phyloP scores from a whole-genome alignment of 1,140 invertebrate species.

The Adelges cooleyi region DNA sequence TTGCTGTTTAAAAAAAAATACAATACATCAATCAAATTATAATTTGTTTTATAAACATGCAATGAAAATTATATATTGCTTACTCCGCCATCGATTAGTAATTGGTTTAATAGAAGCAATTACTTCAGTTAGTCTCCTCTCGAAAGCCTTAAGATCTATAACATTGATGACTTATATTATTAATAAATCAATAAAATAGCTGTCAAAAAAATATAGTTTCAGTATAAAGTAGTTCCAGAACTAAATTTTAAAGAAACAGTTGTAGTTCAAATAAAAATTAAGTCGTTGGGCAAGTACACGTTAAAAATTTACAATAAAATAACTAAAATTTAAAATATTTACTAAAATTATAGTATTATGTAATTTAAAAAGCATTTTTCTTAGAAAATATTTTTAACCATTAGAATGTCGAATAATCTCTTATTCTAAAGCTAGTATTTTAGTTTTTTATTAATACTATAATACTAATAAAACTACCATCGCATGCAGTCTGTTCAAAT shows the following conservation, averaged over 20 bases:
- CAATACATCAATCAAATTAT: background rate
- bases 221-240: background rate
- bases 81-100: slow-evolving; percentile 86
- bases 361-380: too few relatives aligned
- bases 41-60: too few relatives aligned
- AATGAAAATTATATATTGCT: slow-evolving; percentile 34
- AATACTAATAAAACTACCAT: too few relatives aligned
- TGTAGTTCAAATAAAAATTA: background rate
- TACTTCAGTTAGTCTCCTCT: slow-evolving; percentile 89
- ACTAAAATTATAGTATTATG: too few relatives aligned
- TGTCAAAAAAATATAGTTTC: background rate
- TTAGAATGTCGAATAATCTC: too few relatives aligned
- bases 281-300: background rate
- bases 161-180: slow-evolving; percentile 35
- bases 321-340: background rate
- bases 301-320: background rate
- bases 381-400: too few relatives aligned
- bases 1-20: slow-evolving; percentile 46
- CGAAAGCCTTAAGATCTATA: slow-evolving; percentile 93
- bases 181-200: background rate
- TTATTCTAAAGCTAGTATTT: too few relatives aligned
- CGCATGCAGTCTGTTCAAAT: slow-evolving; percentile 60
- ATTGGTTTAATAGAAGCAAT: slow-evolving; percentile 83
- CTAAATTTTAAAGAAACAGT: background rate
- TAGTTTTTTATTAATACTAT: too few relatives aligned